Evolutionary conservation across 2,797 vertebrate species (phyloP), one percentile per base, ranked within the genome.

Genomic region (Crenuchus spilurus): DNA sequence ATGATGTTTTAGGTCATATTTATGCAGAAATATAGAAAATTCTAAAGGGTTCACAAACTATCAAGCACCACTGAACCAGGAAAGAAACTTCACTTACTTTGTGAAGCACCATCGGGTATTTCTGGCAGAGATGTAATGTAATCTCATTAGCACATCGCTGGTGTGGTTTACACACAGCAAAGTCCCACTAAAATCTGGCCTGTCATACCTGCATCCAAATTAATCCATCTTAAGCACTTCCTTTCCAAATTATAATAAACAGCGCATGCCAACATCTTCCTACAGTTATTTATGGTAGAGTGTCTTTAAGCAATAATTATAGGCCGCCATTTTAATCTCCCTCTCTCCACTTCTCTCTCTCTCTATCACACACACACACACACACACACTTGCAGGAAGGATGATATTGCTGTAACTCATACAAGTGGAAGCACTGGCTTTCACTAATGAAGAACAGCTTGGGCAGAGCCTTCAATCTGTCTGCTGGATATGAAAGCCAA

Each of bases 361-460:
- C 60, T 62, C 35, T 26, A 20, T 61, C 31, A 18, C 20, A 22
- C 20, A 35, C 30, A 35, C 30, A 35, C 54, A 57, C 33, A 30
- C 39, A 35, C 41, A 51, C 46, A 75, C 11, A 28, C 49, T 41
- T 31, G 9, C 33, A 71, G 44, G 35, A 71, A 79, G 64, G 41
- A 81, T 58, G 72, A 80, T 73, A 66, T 65, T 80, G 74, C 41
- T 82, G 65, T 62, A 80, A 74, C 78, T 84, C 76, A 83, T 63
- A 74, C 52, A 79, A 85, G 5, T 42, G 75, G 68, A 82, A 79
- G 86, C 72, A 64, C 75, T 81, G 18, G 71, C 80, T 83, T 83
- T 86, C 66, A 78, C 75, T 83, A 85, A 86, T 80, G 75, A 88
- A 82, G 80, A 88, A 84, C 86, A 85, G 83, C 88, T 87, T 84